Base-by-base conservation (phyloP, 2,113 vertebrate species). In the Paradisaea rubra region DNA sequence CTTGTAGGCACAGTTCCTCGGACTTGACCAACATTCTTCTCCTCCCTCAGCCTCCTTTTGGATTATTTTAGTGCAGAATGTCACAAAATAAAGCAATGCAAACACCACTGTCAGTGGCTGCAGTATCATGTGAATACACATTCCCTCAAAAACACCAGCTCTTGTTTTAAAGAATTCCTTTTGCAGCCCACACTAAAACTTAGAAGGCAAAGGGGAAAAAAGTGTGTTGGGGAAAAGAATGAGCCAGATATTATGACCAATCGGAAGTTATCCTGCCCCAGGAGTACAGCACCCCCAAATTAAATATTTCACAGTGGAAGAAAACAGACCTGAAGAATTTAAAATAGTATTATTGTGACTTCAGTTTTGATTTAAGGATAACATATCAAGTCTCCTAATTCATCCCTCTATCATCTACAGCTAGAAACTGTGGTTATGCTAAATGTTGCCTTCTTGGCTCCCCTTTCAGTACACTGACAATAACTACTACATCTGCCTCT, bases 1-100 rank as follows among this genome's bases (percentile, higher is more conserved):
- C 35, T 52, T 53, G 18, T 2, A 41, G 0, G 0, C 15, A 21
- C n/a, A 25, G 39, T 11, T 86, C 30, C 44, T 54, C 9, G 0
- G 17, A 28, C 25, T 53, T 70, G 41, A 52, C 21, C 1, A 6
- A 33, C 33, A 13, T 47, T 33, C 6, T 60, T 59, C 33, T 57
- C 8, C 37, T 69, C 30, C 24, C 31, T 72, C 81, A 47, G 0
- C 14, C 54, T 56, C 30, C 27, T 53, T 54, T 15, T 30, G 59
- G 39, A 50, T 57, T 86, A 42, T n/a, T 86, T 90, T 33, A 63
- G 35, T 35, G 31, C 41, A 66, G 35, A 78, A 35, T 10, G 21
- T 35, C 30, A 35, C 12, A 3, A 91, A 69, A 33, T 35, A 54
- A 93, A 84, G 63, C 39, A 64, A 17, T 18, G 20, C 56, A 88